These are phyloP conservation scores for Spongilla lacustris DNA, from an alignment of 37 sponge, comb jelly and placozoan species.

Conservation along the genomic window DNA sequence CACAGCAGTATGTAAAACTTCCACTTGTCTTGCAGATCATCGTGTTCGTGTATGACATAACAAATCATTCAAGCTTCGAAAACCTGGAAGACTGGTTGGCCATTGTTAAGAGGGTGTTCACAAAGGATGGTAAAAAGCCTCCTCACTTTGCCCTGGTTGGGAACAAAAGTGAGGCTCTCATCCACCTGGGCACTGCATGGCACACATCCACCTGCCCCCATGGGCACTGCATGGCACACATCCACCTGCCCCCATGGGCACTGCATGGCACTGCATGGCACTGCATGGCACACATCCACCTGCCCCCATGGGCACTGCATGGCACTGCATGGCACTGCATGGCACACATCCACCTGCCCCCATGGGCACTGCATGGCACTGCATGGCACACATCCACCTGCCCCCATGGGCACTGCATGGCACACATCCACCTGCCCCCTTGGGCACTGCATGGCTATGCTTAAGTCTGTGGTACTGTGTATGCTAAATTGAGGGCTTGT, in stretches of 20 bases:
- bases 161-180: slow-evolving; percentile 77
- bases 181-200: no score
- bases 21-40: slow-evolving; percentile 63
- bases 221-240: not conserved
- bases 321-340: no score
- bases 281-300: not conserved
- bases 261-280: no score
- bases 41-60: slow-evolving; percentile 94
- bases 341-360: no score
- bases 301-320: no score
- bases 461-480: not conserved
- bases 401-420: not conserved
- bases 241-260: not conserved
- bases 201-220: not conserved
- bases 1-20: not conserved
- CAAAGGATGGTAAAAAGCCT: slow-evolving; percentile 13
- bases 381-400: not conserved
- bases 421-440: no score
- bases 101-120: slow-evolving; percentile 57
- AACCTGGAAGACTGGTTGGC: slow-evolving; percentile 94
- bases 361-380: not conserved
- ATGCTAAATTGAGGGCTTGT: not conserved
- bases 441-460: no score
- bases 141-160: slow-evolving; percentile 90
- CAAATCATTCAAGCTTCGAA: slow-evolving; percentile 93